A percentile compares a stretch with the other conserved stretches of the same genome.
phyloP scores from a whole-genome alignment of 2,888 invertebrate species.

The Junonia oenone region DNA sequence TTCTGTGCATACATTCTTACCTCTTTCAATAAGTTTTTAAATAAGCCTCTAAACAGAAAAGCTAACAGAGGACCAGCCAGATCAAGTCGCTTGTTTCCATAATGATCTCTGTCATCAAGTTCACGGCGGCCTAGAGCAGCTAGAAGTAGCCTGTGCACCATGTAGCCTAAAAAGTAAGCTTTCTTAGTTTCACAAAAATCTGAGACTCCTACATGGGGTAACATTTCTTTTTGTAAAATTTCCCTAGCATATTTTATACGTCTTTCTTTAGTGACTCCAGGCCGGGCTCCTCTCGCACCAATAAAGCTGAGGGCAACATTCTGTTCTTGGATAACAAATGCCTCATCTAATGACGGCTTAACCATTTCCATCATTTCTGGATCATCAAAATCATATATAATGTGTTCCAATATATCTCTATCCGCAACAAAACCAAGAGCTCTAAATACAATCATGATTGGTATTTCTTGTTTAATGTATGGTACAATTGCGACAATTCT shows the following conservation, averaged over 20 bases:
- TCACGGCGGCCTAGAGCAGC: constrained; percentile 97
- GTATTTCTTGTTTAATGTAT: constrained; percentile 99
- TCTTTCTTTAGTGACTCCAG: constrained; percentile 99
- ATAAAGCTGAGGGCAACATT: constrained; percentile 99
- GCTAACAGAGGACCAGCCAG: too few relatives aligned
- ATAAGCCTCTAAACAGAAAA: too few relatives aligned
- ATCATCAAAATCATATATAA: constrained; percentile 99
- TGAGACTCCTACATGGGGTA: constrained; percentile 99
- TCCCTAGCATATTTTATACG: constrained; percentile 99
- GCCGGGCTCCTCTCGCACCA: constrained; percentile 96
- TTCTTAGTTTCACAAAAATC: constrained; percentile 99
- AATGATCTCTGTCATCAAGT: constrained; percentile 99
- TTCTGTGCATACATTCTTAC: too few relatives aligned
- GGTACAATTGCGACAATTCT: constrained; percentile 98
- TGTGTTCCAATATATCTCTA: constrained; percentile 99
- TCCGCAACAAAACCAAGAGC: constrained; percentile 99
- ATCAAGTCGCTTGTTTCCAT: constrained; percentile 98
- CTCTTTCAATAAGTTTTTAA: too few relatives aligned
- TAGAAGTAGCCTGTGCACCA: constrained; percentile 97
- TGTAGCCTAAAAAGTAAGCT: constrained; percentile 98
- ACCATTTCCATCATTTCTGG: constrained; percentile 99
- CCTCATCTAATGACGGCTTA: constrained; percentile 99
- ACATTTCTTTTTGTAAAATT: constrained; percentile 99
- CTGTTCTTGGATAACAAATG: constrained; percentile 99
- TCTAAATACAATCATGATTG: constrained; percentile 99